These are phyloP conservation scores for Fissipunctia ypsillon DNA, from an alignment of 2,888 invertebrate species.

Conservation along the genomic window DNA sequence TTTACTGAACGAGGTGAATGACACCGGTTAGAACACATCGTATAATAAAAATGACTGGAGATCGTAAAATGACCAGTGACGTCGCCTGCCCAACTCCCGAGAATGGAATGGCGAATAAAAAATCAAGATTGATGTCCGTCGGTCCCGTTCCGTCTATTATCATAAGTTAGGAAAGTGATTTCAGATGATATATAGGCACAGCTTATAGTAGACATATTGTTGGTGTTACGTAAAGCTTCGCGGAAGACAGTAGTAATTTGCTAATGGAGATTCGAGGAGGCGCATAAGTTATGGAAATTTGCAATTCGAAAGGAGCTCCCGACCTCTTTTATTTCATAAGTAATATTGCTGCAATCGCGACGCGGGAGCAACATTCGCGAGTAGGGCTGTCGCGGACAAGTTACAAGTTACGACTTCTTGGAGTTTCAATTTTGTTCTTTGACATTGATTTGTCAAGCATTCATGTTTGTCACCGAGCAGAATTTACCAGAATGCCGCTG, in stretches of 20 bases:
- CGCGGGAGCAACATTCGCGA: conserved; percentile 51
- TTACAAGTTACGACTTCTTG: conserved; percentile 39
- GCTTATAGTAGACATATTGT: conserved; percentile 77
- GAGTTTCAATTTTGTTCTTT: conserved; percentile 53
- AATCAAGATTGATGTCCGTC: conserved; percentile 75
- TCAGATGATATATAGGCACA: conserved; percentile 73
- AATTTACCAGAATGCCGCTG: conserved; percentile 33
- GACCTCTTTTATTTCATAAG: conserved; percentile 72
- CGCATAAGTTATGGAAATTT: conserved; percentile 75
- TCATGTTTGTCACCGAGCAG: conserved; percentile 41
- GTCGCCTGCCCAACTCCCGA: conserved; percentile 61
- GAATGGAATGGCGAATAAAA: conserved; percentile 68
- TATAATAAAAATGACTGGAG: conserved; percentile 66
- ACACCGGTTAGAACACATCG: conserved; percentile 67
- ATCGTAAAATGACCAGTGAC: conserved; percentile 69
- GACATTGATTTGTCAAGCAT: conserved; percentile 60
- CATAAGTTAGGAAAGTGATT: conserved; percentile 79
- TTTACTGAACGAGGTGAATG: conserved; percentile 69
- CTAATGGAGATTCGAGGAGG: conserved; percentile 78
- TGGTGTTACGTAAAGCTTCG: conserved; percentile 71
- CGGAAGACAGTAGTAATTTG: conserved; percentile 76
- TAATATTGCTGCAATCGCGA: conserved; percentile 69
- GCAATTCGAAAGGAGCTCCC: conserved; percentile 69
- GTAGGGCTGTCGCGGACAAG: conserved; percentile 52
- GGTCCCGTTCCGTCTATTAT: conserved; percentile 75